Conservation (phyloP, 2,797 vertebrate genomes). For the Eulemur rubriventer region DNA sequence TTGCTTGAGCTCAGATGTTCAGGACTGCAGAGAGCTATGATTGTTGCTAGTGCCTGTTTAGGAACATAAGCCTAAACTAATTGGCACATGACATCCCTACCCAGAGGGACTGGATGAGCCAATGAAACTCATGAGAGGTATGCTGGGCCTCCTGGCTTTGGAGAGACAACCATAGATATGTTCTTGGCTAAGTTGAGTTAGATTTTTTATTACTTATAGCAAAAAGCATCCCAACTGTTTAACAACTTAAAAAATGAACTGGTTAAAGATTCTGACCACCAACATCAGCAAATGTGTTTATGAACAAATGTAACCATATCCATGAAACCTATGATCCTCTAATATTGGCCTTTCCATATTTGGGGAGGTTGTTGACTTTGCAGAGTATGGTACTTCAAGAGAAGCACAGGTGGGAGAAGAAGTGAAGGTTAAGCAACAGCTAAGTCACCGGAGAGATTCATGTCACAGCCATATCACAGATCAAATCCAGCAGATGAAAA, state of each 20-base stretch:
- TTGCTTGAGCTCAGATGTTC: not conserved
- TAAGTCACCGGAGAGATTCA: not conserved
- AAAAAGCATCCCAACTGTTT: constrained; percentile 15
- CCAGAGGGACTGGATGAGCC: not conserved
- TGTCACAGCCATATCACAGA: not conserved
- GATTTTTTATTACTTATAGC: not conserved
- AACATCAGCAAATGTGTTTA: not conserved
- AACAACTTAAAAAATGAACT: constrained; percentile 34
- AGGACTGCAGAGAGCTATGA: not conserved
- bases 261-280: not conserved
- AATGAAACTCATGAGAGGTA: not conserved
- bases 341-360: not conserved
- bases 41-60: not conserved
- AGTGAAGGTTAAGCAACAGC: constrained; percentile 14
- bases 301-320: constrained; percentile 3
- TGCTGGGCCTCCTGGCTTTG: not conserved
- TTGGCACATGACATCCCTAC: not conserved
- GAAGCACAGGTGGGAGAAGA: not conserved
- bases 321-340: not conserved
- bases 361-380: not conserved
- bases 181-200: not conserved
- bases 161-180: not conserved
- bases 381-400: not conserved
- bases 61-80: not conserved
- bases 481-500: constrained; percentile 25